Base-by-base conservation (phyloP, 2,888 invertebrate species). In the Nezara viridula region DNA sequence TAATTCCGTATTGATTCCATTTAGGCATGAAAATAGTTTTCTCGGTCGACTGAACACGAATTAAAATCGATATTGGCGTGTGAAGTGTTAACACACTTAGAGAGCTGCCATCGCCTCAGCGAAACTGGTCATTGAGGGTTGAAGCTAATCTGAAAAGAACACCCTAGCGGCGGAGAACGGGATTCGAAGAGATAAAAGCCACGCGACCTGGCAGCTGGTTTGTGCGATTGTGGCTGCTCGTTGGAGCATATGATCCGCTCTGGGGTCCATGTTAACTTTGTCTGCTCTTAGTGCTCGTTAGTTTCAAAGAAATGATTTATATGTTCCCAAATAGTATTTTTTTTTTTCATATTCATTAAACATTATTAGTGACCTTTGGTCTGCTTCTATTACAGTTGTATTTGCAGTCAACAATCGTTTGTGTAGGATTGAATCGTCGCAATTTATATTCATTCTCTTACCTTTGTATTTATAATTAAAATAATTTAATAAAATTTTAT, bases 191-290 rank as follows among this genome's bases (percentile, higher is more conserved):
- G 81, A 81, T 81, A 81, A 81, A 44, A 16, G 44, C 44, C 81
- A 81, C 81, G 81, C n/a, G 81, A 81, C 81, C 81, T 81, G 81
- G 81, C 44, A 81, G 44, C 81, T 81, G 81, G 40, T 81, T 47
- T 44, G 12, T 47, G 81, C 81, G 81, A 81, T 81, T 81, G 81
- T 81, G 81, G 9, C n/a, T 10, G 81, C 44, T 44, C 81, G 24
- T 14, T 81, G 44, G 44, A 47, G 44, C 81, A 47, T 44, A n/a
- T 81, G n/a, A 81, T 81, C 81, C 81, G 44, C 24, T 81, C 44
- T n/a, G 0, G 24, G 81, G 16, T 21, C 66, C 66, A 27, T 37
- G 66, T 73, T 73, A 73, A 73, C 66, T 73, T 2, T 7, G 32
- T 21, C 32, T 37, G 19, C 66, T 19, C 16, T 37, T 66, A 32